Base-by-base conservation (phyloP, 1,140 invertebrate species). In the Phymorhynchus buccinoides region DNA sequence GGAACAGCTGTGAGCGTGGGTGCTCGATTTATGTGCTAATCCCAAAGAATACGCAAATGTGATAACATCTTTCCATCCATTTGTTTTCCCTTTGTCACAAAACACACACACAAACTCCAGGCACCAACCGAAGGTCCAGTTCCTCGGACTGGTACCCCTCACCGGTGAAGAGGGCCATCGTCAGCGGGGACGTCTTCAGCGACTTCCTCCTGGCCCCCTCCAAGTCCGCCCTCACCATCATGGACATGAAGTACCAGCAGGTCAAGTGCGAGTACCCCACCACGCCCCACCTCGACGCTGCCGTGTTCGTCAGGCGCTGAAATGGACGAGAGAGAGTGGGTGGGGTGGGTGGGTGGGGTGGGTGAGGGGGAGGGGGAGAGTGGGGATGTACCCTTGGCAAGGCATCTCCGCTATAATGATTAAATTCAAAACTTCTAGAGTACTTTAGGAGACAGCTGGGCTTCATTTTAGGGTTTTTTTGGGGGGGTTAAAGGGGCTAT, bases 171-270 rank as follows among this genome's bases (percentile, higher is more conserved):
- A 94, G 96, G 88, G 95, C 95, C 41, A 96, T 97, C 85, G 95
- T 95, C 84, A 95, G 95, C 83, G 96, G 96, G 81, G 95, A 96
- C 80, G 93, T 96, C 62, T 96, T 97, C 91, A 96, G 96, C 71
- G 95, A 95, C 88, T 96, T 95, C 91, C 95, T 97, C 94, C 95
- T 96, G 83, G 96, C 96, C 39, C 95, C 96, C 3, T 95, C 96
- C 44, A 95, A 95, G 87, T 95, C 96, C 84, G 95, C 96, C 7
- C 93, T 96, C 30, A 96, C 96, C 90, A 95, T 96, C 66, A 93
- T 97, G 68, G 96, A 96, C 89, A 96, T 96, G 1, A 95, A 96
- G 88, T 95, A 95, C 48, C 94, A 95, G 88, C 96, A 96, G 27
- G 96, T 96, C 79, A 96, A 96, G 91, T 97, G 96, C 93, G 96